phyloP scores from a whole-genome alignment of 2,797 vertebrate genomes.

The Lerista edwardsae region DNA sequence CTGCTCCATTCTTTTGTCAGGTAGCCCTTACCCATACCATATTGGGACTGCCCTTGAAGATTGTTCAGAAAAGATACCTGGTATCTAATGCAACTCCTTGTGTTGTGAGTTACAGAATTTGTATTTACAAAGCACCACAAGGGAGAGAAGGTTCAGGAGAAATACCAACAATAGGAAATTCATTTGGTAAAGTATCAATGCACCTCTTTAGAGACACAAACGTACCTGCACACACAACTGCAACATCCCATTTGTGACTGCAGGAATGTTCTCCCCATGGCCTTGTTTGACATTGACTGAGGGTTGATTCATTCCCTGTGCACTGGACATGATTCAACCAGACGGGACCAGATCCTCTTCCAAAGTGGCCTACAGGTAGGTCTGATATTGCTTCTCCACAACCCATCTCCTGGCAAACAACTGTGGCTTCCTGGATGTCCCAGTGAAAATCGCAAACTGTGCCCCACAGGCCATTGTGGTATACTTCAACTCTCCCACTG shows the following conservation, averaged over 20 bases:
- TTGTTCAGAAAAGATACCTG: no score
- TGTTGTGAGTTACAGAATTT: no score
- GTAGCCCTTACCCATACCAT: no score
- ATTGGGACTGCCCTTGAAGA: no score
- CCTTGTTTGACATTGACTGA: background rate
- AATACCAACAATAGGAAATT: no score
- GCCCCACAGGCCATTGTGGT: background rate
- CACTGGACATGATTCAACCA: background rate
- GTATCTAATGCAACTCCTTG: no score
- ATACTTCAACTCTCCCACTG: background rate
- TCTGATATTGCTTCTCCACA: background rate
- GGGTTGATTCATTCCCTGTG: background rate
- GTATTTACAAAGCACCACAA: no score
- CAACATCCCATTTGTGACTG: background rate
- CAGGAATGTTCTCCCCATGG: background rate
- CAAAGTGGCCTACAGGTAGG: background rate
- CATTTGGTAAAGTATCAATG: no score
- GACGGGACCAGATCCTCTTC: background rate
- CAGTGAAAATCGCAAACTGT: background rate
- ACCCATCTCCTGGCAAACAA: background rate
- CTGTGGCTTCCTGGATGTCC: background rate
- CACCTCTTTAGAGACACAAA: background rate
- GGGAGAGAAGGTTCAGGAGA: no score
- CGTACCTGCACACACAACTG: background rate
- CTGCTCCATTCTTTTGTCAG: no score